phyloP scores from a whole-genome alignment of 2,113 vertebrate genomes.

The Eubucco bourcierii region DNA sequence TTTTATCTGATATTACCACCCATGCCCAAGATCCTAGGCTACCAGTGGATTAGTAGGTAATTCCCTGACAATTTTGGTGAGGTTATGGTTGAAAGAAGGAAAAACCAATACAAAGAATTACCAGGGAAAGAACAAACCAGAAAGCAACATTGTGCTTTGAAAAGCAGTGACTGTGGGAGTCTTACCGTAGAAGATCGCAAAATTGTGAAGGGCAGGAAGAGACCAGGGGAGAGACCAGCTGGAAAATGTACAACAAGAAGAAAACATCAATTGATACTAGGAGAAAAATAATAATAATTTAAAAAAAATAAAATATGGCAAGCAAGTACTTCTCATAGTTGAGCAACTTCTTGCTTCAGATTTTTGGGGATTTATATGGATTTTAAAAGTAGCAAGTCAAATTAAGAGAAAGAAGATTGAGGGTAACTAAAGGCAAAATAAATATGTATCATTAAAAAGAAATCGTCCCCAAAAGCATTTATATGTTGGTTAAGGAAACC shows the following conservation, averaged over 20 bases:
- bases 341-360: neutral
- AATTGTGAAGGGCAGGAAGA: neutral
- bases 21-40: neutral
- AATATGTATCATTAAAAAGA: neutral
- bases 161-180: neutral
- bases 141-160: neutral
- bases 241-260: neutral
- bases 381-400: neutral
- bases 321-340: neutral
- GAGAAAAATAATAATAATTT: neutral
- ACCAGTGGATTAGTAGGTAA: neutral
- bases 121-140: neutral
- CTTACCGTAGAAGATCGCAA: neutral
- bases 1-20: neutral
- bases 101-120: neutral
- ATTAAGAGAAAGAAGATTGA: neutral
- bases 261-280: neutral
- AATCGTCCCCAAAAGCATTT: too few species aligned
- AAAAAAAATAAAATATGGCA: neutral
- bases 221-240: neutral
- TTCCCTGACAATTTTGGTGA: neutral
- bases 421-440: neutral
- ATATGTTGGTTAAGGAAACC: neutral
- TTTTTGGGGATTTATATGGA: neutral
- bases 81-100: neutral